These are phyloP conservation scores for Hesperia comma DNA, from an alignment of 2,888 invertebrate genomes.

Conservation along the genomic window DNA sequence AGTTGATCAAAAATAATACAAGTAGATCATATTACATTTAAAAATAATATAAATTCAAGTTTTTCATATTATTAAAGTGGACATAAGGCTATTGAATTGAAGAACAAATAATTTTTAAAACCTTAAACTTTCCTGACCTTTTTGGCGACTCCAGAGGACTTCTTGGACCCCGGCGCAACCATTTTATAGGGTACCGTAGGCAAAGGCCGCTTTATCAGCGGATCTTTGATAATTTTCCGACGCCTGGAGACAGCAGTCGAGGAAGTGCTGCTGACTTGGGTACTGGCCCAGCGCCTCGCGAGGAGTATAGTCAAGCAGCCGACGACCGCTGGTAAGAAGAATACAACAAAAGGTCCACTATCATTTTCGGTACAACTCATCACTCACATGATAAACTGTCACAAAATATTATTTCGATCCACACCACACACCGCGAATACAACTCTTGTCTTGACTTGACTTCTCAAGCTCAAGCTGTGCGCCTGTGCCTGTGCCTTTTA, in stretches of 20 bases:
- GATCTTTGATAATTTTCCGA: conserved; percentile 80
- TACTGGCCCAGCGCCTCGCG: conserved; percentile 78
- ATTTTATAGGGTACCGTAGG: conserved; percentile 75
- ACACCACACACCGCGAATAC: conserved; percentile 21
- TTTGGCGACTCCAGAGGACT: conserved; percentile 63
- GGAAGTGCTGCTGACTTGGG: conserved; percentile 74
- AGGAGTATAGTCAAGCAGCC: conserved; percentile 81
- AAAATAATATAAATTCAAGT: too few species aligned
- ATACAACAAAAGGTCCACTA: conserved; percentile 83
- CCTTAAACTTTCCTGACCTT: conserved; percentile 56
- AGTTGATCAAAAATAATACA: too few species aligned
- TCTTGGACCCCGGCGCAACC: conserved; percentile 73
- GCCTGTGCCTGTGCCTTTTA: too few species aligned
- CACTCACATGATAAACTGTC: conserved; percentile 82
- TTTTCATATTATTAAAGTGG: too few species aligned
- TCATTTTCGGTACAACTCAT: conserved; percentile 84
- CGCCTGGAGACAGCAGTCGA: conserved; percentile 78
- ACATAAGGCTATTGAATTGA: too few species aligned
- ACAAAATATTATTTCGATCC: conserved; percentile 62
- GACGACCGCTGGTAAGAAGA: conserved; percentile 80
- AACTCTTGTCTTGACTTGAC: too few species aligned
- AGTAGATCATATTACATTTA: too few species aligned
- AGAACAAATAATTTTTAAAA: too few species aligned
- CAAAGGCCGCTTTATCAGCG: conserved; percentile 73
- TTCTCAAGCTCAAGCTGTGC: too few species aligned